Evolutionary conservation across 1,140 invertebrate species (phyloP), one percentile per base, ranked within the genome.

Genomic region (Ips typographus): DNA sequence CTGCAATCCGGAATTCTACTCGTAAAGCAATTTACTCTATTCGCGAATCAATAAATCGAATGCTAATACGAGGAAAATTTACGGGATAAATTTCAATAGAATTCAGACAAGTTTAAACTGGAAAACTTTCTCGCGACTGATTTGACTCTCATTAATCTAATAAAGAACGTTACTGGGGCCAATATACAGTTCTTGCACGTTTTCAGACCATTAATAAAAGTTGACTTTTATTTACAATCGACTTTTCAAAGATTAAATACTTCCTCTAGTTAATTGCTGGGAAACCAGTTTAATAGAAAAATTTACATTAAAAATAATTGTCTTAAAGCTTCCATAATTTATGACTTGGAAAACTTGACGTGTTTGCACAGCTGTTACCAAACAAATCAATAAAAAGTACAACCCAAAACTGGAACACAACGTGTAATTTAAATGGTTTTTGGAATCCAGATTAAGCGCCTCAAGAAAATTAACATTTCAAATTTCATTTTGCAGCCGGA

Each of bases 11-110:
- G 38, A 47, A 44, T 61, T 58, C 41, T 40, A 3, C 4, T 41
- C 40, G 56, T 58, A 58, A 40, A 58, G 56, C 56, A 58, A 58
- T 58, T 58, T 58, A 58, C 56, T 58, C 37, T 58, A 38, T 58
- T 40, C 56, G 40, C 56, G 44, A 58, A 58, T 58, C 40, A 40
- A 58, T 40, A 58, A 58, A 58, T 58, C 56, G 56, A 58, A 58
- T 58, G 56, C 56, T 58, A 58, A 58, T 58, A 58, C 56, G 56
- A 40, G 56, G 37, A 40, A 40, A 58, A 58, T 58, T 58, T 58
- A 58, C 40, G 39, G 3, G 36, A 42, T 36, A 43, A 42, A 44
- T 61, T 61, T 61, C n/a, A 61, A 43, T 41, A 39, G 59, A 43
- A 61, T 61, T 8, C 41, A 61, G 43, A 61, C 59, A 61, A 61